phyloP scores from a whole-genome alignment of 2,113 vertebrate species.

The Apteryx mantelli region DNA sequence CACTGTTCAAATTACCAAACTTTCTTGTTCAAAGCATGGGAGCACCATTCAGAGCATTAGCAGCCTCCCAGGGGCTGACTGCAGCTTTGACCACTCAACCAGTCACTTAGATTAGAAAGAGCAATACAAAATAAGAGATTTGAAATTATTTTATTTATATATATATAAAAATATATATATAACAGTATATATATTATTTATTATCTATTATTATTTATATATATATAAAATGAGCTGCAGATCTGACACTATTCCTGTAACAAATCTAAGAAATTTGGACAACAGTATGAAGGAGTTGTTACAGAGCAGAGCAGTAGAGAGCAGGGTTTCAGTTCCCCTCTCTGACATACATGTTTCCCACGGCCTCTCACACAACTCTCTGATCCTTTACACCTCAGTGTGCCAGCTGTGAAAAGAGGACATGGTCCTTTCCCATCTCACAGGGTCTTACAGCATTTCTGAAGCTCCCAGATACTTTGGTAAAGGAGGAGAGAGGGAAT shows the following conservation, averaged over 20 bases:
- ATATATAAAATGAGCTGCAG: not conserved
- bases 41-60: not conserved
- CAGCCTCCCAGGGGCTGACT: not conserved
- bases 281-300: not conserved
- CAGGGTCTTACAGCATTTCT: not conserved
- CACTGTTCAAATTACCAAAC: fast-evolving
- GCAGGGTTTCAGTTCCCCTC: not conserved
- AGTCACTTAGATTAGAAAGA: not conserved
- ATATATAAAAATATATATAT: too few species aligned
- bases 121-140: not conserved
- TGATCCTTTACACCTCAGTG: not conserved
- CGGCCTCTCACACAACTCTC: fast-evolving
- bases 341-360: not conserved
- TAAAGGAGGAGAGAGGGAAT: not conserved
- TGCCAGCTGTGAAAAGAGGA: not conserved
- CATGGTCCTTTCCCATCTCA: not conserved
- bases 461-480: not conserved
- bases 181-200: too few species aligned
- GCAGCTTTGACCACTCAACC: not conserved
- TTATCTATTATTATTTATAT: too few species aligned
- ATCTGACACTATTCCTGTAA: fast-evolving
- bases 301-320: not conserved
- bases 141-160: not conserved
- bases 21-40: not conserved
- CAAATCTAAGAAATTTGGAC: not conserved